Conservation (phyloP, 1,140 invertebrate species). For the Hypsibius dujardini region DNA sequence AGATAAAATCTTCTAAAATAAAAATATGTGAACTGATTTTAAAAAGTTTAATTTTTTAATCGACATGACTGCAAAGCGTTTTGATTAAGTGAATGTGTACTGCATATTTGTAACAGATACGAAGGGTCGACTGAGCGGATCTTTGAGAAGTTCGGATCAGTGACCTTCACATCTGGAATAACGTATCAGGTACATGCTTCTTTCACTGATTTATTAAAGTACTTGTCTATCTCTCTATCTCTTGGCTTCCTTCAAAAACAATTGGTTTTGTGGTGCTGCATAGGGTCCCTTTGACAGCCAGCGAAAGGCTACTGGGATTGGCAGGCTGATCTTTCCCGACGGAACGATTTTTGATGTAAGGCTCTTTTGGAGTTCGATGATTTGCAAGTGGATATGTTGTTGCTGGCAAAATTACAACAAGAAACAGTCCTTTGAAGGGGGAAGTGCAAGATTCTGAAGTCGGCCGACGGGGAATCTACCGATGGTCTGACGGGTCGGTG, state of each 20-base stretch:
- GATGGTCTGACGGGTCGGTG: too few relatives aligned
- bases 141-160: neutral
- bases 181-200: neutral
- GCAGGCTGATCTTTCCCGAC: conserved; percentile 1
- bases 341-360: conserved; percentile 5
- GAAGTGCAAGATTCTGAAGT: too few relatives aligned
- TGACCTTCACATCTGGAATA: neutral
- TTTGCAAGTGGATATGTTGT: too few relatives aligned
- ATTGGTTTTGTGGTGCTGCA: neutral
- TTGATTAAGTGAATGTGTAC: neutral
- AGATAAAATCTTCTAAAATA: too few relatives aligned
- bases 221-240: neutral
- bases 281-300: neutral
- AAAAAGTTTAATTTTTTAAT: too few relatives aligned
- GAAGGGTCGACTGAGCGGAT: neutral
- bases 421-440: too few relatives aligned
- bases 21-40: too few relatives aligned
- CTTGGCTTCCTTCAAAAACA: neutral
- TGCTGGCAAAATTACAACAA: too few relatives aligned
- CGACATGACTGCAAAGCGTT: too few relatives aligned
- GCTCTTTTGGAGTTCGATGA: too few relatives aligned
- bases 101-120: conserved; percentile 1
- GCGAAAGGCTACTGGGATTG: neutral
- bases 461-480: too few relatives aligned
- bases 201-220: neutral